Conservation (phyloP, 1,140 invertebrate genomes). For the Scaptodrosophila lebanonensis region DNA sequence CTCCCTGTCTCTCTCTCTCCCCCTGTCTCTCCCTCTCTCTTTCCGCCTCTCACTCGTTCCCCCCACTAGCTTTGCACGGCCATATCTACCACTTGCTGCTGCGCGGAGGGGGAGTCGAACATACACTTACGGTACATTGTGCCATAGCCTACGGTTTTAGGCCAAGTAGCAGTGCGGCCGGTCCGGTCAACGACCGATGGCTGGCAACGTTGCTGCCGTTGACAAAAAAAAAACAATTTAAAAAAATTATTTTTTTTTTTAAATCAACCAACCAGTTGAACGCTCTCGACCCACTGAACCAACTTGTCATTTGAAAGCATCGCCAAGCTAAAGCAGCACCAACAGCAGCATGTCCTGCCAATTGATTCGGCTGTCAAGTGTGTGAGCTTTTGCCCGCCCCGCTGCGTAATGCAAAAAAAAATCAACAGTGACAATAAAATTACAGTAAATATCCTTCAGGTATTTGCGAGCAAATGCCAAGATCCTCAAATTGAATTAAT, state of each 20-base stretch:
- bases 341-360: slow-evolving; percentile 18
- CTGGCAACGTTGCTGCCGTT: slow-evolving; percentile 1
- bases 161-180: slow-evolving; percentile 24
- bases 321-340: slow-evolving; percentile 35
- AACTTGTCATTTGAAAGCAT: slow-evolving; percentile 66
- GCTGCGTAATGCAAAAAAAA: too few species aligned
- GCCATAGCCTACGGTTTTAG: slow-evolving; percentile 60
- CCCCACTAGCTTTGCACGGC: neutral
- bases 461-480: too few species aligned
- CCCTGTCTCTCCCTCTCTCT: neutral
- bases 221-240: slow-evolving; percentile 15
- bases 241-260: too few species aligned
- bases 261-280: slow-evolving; percentile 47
- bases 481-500: too few species aligned
- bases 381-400: too few species aligned
- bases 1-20: too few species aligned
- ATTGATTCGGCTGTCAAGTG: too few species aligned
- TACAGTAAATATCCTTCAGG: too few species aligned
- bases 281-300: slow-evolving; percentile 51
- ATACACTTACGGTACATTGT: slow-evolving; percentile 21
- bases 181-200: slow-evolving; percentile 52
- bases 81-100: slow-evolving; percentile 5
- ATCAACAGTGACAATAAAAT: too few species aligned
- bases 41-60: too few species aligned
- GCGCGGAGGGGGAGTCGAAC: slow-evolving; percentile 6